Percentiles rank a stretch among this genome's conserved stretches.
Evolutionary conservation across 1,140 invertebrate genomes (phyloP).

Genomic region (Campoletis sonorensis): DNA sequence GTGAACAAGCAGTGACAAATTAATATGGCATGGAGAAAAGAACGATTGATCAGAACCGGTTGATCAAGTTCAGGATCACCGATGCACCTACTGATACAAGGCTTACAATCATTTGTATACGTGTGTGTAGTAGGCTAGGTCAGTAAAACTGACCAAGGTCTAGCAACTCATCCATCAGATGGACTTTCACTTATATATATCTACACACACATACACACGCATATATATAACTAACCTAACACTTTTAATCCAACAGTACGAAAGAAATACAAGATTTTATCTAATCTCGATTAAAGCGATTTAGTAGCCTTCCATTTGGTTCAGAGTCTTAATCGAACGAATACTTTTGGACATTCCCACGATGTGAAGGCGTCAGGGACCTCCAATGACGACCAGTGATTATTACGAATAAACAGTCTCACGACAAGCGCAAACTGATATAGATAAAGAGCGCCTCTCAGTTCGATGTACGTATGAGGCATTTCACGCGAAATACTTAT

Average conservation of each 20-base stretch:
- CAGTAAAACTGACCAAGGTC: constrained; percentile 37
- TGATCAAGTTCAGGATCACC: constrained; percentile 40
- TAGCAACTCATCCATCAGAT: constrained; percentile 20
- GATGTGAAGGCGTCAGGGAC: constrained; percentile 37
- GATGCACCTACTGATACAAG: constrained; percentile 17
- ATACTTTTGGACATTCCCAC: constrained; percentile 35
- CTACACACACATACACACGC: no score
- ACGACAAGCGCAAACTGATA: constrained; percentile 44
- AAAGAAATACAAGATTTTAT: not conserved
- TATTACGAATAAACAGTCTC: constrained; percentile 42
- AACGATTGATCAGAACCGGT: constrained; percentile 42
- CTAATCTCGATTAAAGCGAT: not conserved
- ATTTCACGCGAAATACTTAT: no score
- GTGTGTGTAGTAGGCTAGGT: constrained; percentile 25
- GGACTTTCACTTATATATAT: constrained; percentile 23
- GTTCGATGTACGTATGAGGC: not conserved
- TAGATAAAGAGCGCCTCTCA: constrained; percentile 31
- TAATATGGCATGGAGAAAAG: constrained; percentile 19
- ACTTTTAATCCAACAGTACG: not conserved
- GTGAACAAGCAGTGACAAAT: constrained; percentile 21
- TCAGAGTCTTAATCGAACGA: not conserved
- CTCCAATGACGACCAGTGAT: constrained; percentile 15
- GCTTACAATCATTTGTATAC: not conserved
- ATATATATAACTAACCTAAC: not conserved
- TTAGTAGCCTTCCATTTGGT: not conserved